Evolutionary conservation across 2,113 vertebrate species (phyloP), one percentile per base, ranked within the genome.

Genomic region (Leucosticte australis): DNA sequence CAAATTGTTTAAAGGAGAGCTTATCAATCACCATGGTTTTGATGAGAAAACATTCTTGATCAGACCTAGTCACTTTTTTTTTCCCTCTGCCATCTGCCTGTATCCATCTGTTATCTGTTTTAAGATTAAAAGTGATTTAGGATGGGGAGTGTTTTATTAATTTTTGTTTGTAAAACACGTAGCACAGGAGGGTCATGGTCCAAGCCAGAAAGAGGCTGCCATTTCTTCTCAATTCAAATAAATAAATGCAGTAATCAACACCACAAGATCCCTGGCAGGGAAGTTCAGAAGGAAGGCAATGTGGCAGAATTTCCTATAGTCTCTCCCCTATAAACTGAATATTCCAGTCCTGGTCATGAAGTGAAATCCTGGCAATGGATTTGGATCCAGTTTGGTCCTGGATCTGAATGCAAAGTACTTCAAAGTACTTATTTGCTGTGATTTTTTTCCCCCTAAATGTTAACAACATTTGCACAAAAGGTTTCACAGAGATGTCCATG

Each of bases 21-120:
- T 94, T 92, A 92, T 89, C 91, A 94, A 92, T 95, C 86, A 91
- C 69, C 56, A 83, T 4, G 27, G 17, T 78, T 95, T 84, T 91
- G 80, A 91, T 87, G 49, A 84, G 80, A 94, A 94, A 92, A 96
- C 8, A 81, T 78, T 87, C 83, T 76, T 63, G 39, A 92, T 92
- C 80, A 92, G 91, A 92, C 60, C 73, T 39, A 94, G 75, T 46
- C 70, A 84, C 52, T 5, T 83, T 63, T 94, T 53, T 52, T 76
- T 79, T 88, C 31, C 33, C 74, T 74, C 56, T 94, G 80, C 96
- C 91, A 95, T 97, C 94, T 96, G 95, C 86, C 77, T 89, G 24
- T 49, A 91, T 56, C 92, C 94, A 97, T 97, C 94, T 96, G 95
- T 85, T 87, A 71, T 81, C 68, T 87, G 47, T 47, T 97, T 94